phyloP scores from a whole-genome alignment of 2,888 invertebrate genomes.

The Leptothorax acervorum region DNA sequence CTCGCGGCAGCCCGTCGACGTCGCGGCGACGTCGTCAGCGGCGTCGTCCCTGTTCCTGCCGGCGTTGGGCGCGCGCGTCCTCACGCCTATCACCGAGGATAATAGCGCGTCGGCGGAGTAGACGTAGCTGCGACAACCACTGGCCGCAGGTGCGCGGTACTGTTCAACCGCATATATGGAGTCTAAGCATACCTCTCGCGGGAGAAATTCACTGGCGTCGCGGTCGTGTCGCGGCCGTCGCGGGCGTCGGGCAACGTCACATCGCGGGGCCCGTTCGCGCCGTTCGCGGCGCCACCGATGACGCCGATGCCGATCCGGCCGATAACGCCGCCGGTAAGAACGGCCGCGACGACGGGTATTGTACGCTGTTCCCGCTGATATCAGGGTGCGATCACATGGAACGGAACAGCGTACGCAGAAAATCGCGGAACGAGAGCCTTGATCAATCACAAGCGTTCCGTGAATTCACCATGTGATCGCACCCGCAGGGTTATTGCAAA shows the following conservation, averaged over 20 bases:
- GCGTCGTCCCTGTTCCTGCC: background rate
- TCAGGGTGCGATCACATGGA: too few relatives aligned
- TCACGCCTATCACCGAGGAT: background rate
- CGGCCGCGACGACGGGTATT: conserved; percentile 9
- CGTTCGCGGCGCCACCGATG: conserved; percentile 61
- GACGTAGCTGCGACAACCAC: background rate
- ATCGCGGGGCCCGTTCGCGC: conserved; percentile 57
- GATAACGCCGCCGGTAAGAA: conserved; percentile 67
- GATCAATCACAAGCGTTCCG: too few relatives aligned
- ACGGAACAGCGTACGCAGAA: too few relatives aligned
- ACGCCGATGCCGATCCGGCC: conserved; percentile 59
- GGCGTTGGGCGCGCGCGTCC: conserved; percentile 16
- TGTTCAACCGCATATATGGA: background rate
- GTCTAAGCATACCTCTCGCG: background rate
- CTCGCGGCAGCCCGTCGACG: conserved; percentile 28
- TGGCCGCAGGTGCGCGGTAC: conserved; percentile 2
- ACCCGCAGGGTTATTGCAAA: too few relatives aligned
- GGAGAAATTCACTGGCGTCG: conserved; percentile 60
- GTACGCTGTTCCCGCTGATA: background rate
- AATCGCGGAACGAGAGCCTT: too few relatives aligned
- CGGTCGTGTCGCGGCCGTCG: background rate
- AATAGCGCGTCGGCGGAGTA: conserved; percentile 1
- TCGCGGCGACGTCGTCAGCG: conserved; percentile 1
- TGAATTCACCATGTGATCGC: too few relatives aligned
- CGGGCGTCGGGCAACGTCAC: conserved; percentile 57